Base-by-base conservation (phyloP, 37 sponge, comb jelly and placozoan species). In the Oscarella lobularis region DNA sequence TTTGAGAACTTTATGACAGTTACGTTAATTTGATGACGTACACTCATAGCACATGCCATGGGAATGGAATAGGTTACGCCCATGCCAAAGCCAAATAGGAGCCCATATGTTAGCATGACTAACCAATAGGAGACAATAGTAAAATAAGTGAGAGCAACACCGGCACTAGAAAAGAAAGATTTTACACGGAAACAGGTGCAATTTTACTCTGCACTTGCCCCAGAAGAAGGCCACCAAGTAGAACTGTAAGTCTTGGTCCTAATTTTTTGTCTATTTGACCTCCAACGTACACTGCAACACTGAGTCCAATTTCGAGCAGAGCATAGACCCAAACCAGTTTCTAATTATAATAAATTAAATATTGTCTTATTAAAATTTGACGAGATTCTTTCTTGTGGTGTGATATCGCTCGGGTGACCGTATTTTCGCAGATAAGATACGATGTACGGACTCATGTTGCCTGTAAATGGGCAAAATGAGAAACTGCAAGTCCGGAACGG, bases 61-160 rank as follows among this genome's bases (percentile, higher is more conserved):
- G 91, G 84, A 1, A 82, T 83, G 9, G 88, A 78, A 68, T 90
- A 95, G 1, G 89, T 89, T 1, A 95, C 41, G 0, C 96, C 96
- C 0, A 80, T 75, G 1, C 91, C 91, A 0, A 88, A 31, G 5
- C 91, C 96, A 77, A 88, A 85, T 73, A 95, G 30, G 0, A 95
- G 0, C 1, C 96, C 96, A 38, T 95, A 95, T 0, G 90, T 90
- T 6, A 88, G 31, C 9, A 88, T 30, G 27, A 90, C 67, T 74
- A 76, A 33, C 68, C 4, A 67, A 78, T 81, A 54, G 66, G 40
- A 31, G 67, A 74, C 5, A 0, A 27, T 33, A 2, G 55, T 6
- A 70, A 81, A 72, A 29, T 1, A 2, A 1, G 31, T 27, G 40
- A 76, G 32, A 34, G 68, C n/a, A 74, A 80, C 39, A 3, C 36